Base-by-base conservation (phyloP, 2,888 invertebrate genomes). In the Cryptocheilus praepositus region DNA sequence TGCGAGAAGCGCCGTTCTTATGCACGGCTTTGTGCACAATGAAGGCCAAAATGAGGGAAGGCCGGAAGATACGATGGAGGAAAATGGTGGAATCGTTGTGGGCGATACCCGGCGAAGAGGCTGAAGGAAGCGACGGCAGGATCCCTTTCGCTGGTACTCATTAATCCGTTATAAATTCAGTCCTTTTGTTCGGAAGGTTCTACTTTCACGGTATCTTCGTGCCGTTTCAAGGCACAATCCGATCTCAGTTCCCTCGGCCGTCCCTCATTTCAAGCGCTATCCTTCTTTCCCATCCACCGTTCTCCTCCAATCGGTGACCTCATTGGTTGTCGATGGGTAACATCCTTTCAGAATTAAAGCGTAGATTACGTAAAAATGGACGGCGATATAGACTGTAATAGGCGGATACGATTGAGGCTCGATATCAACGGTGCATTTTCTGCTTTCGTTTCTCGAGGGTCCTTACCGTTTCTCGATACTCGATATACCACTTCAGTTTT, bases 81-180 rank as follows among this genome's bases (percentile, higher is more conserved):
- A 44, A n/a, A n/a, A 51, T 16, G 11, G 36, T 36, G 36, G 36
- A 36, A 11, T 11, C 36, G 36, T 11, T 7, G 36, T 36, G 36
- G 36, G 36, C 36, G 36, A 11, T 36, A 36, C 7, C 36, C 36
- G 36, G 11, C 36, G 36, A 54, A 11, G 16, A n/a, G 15, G 44
- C 58, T 67, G 64, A 67, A 67, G 53, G 36, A 54, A 54, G 64
- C 46, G 46, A 59, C 45, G 19, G 36, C 61, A 56, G 25, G 21
- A 56, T 52, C 52, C 52, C 18, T 36, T 22, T 45, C 16, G 49
- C 52, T 45, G 46, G 54, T 54, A 69, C 65, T 76, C 77, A 76
- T 77, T 76, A 74, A 65, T 69, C 74, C 69, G 59, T 76, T 77
- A 76, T 70, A 61, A 67, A 77, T 74, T 67, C 71, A 58, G 53